Percentiles rank a stretch among this genome's conserved stretches.
phyloP scores from a whole-genome alignment of 1,140 invertebrate species.

The Drosophila quadrilineata region DNA sequence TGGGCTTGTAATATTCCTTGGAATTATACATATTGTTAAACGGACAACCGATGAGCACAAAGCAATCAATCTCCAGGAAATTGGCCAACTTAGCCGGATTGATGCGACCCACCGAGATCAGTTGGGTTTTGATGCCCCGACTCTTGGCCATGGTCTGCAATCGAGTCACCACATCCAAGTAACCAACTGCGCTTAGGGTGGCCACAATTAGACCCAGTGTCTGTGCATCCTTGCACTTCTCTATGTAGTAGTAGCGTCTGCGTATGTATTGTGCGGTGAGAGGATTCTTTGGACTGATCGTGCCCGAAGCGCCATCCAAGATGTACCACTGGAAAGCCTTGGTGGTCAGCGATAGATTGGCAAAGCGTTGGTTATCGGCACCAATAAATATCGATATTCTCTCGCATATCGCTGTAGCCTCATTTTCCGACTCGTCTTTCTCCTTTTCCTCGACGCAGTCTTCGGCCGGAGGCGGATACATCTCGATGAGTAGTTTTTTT shows the following conservation, averaged over 20 bases:
- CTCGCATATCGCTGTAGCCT: constrained; percentile 37
- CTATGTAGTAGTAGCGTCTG: constrained; percentile 90
- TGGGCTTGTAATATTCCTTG: constrained; percentile 93
- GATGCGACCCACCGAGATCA: constrained; percentile 95
- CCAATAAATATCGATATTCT: constrained; percentile 82
- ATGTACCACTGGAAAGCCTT: constrained; percentile 80
- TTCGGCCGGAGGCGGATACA: constrained; percentile 49
- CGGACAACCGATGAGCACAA: constrained; percentile 94
- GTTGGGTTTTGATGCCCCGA: constrained; percentile 92
- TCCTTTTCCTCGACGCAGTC: constrained; percentile 10
- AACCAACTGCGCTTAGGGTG: constrained; percentile 91
- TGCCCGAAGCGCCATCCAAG: constrained; percentile 45
- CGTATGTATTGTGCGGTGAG: constrained; percentile 85
- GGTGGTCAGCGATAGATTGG: constrained; percentile 83
- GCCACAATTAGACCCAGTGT: constrained; percentile 94
- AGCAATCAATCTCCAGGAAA: constrained; percentile 91
- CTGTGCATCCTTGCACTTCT: constrained; percentile 93
- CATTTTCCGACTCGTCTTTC: not conserved
- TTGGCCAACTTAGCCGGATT: constrained; percentile 96
- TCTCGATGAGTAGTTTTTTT: constrained; percentile 41
- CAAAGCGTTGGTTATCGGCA: constrained; percentile 82
- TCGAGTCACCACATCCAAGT: constrained; percentile 88
- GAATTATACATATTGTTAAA: constrained; percentile 92
- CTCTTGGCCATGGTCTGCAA: constrained; percentile 88
- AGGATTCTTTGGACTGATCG: constrained; percentile 60